A percentile compares a stretch with the other conserved stretches of the same genome.
Evolutionary conservation across 2,888 invertebrate genomes (phyloP).

Genomic region (Leptopilina drosophilae): DNA sequence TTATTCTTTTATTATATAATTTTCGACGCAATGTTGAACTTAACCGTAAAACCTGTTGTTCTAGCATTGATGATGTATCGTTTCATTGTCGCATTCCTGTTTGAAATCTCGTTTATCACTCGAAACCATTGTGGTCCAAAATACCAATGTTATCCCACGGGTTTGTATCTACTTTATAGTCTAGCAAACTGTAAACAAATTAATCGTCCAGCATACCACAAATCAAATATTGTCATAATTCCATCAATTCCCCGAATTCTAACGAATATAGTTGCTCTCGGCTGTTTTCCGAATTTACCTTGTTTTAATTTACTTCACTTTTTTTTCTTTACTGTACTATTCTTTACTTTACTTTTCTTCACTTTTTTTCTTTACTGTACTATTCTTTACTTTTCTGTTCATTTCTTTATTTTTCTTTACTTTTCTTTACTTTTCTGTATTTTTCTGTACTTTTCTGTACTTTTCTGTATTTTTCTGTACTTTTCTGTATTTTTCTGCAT

Average conservation of each 20-base stretch:
- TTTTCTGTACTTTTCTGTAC: no score
- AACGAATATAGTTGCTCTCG: constrained; percentile 48
- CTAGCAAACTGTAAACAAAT: constrained; percentile 70
- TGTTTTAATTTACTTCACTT: neutral
- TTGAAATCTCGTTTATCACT: constrained; percentile 50
- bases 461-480: no score
- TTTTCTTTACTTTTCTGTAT: no score
- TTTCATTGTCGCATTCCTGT: constrained; percentile 48
- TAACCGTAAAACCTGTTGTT: constrained; percentile 46
- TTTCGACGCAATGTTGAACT: neutral
- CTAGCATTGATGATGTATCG: constrained; percentile 45
- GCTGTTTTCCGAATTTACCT: constrained; percentile 47
- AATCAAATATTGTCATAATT: constrained; percentile 69
- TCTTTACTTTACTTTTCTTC: no score
- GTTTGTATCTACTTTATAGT: constrained; percentile 51
- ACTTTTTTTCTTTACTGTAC: no score
- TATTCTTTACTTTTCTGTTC: no score
- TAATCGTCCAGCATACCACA: constrained; percentile 63
- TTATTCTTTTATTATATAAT: neutral
- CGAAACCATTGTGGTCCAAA: constrained; percentile 39
- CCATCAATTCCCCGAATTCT: constrained; percentile 50
- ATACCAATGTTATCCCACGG: constrained; percentile 42
- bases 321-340: no score
- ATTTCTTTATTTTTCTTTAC: no score
- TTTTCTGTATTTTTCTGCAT: no score